Evolutionary conservation across 2,888 invertebrate species (phyloP), one percentile per base, ranked within the genome.

Genomic region (Lasioglossum oenotherae): DNA sequence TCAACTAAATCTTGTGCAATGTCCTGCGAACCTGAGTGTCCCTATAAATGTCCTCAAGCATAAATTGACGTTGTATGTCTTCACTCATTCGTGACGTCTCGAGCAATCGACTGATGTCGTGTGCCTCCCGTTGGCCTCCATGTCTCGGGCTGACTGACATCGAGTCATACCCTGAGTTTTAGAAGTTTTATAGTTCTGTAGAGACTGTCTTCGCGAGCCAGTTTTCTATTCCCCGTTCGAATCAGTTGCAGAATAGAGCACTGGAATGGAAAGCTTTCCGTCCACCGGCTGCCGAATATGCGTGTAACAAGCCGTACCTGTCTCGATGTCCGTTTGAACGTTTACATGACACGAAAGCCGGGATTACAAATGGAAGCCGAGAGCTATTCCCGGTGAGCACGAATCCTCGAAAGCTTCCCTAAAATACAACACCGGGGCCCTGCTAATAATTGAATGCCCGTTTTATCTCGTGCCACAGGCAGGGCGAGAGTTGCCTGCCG

Each of bases 301-400:
- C 78, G 84, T 86, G 88, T 87, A 90, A 89, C 92, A 90, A 88
- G 79, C 85, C 76, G 89, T 89, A 85, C 90, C 88, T 88, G 89
- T 80, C 88, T 82, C 89, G 87, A 88, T 85, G 89, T 88, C 88
- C 84, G 89, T 79, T 85, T 82, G 78, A 88, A 90, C 88, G 90
- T 90, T 90, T 90, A 90, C 87, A 86, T 72, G 90, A 90, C 90
- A 88, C 90, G 90, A 87, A 89, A 85, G 87, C 85, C 77, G 81
- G 85, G 89, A 89, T 90, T 87, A 81, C 89, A 87, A 90, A 89
- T 90, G 84, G 85, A 78, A 81, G 64, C 82, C 79, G 53, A 72
- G 74, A 82, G 83, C 81, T 81, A 87, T 85, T 88, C 82, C 85
- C 77, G 49, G 79, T 67, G 80, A 76, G 79, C 89, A 89, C 89